Percentiles rank a stretch among this genome's conserved stretches.
These are phyloP conservation scores for Thripadectes ignobilis DNA, from an alignment of 2,797 vertebrate species.

Conservation along the genomic window DNA sequence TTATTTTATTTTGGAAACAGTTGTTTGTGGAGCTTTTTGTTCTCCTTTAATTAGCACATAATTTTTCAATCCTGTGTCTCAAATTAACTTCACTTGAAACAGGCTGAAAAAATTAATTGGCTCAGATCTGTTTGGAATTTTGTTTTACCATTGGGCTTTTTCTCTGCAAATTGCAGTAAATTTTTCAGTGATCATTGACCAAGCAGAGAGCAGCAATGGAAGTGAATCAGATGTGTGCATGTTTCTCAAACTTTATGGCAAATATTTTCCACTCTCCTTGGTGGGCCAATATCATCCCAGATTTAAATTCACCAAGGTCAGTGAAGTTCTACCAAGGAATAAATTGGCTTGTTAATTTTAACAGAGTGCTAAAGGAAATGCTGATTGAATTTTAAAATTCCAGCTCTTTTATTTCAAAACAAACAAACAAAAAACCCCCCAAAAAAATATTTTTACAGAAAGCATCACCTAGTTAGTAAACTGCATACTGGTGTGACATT, in stretches of 20 bases:
- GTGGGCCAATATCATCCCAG: not conserved
- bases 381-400: not conserved
- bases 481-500: not conserved
- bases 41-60: not conserved
- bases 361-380: not conserved
- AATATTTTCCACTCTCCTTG: not conserved
- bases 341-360: constrained; percentile 7
- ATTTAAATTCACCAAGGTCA: not conserved
- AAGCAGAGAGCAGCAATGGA: not conserved
- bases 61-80: not conserved
- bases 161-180: not conserved
- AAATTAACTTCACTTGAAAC: not conserved
- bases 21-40: not conserved
- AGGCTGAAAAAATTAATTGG: not conserved
- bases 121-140: not conserved
- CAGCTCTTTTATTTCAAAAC: not conserved
- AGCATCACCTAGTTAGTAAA: not conserved
- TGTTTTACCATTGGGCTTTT: rapidly evolving
- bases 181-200: not conserved
- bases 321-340: not conserved
- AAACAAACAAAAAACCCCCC: not conserved
- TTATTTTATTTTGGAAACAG: not conserved
- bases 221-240: not conserved
- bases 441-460: not conserved
- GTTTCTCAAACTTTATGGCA: not conserved